Conservation (phyloP, 1,140 invertebrate species). For the Lepidotrigona ventralis region DNA sequence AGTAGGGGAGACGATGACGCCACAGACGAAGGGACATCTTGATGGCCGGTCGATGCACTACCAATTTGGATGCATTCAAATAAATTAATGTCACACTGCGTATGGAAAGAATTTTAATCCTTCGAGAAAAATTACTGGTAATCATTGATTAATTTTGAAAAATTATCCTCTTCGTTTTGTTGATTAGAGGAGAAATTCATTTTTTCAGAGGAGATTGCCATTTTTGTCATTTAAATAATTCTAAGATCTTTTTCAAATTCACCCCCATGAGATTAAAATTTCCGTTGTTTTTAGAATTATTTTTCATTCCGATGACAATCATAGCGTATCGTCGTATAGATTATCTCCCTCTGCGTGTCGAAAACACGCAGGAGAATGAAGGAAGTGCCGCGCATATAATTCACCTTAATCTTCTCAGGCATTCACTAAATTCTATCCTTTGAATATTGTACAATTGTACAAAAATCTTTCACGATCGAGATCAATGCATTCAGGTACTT, state of each 20-base stretch:
- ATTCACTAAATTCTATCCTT: background rate
- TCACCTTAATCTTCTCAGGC: background rate
- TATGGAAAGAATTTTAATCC: background rate
- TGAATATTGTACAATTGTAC: background rate
- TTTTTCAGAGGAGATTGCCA: background rate
- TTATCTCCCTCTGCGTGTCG: too few species aligned
- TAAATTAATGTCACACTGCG: too few species aligned
- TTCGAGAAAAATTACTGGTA: too few species aligned
- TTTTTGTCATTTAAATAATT: background rate
- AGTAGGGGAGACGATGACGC: conserved; percentile 40
- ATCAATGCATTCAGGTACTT: conserved; percentile 53
- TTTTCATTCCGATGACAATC: background rate
- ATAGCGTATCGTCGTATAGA: background rate
- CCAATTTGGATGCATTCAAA: too few species aligned
- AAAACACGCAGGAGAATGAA: too few species aligned
- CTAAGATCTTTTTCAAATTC: background rate
- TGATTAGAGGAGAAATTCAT: background rate
- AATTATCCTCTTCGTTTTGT: background rate
- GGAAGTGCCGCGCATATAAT: background rate
- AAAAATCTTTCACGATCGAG: background rate
- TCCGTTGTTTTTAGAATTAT: background rate
- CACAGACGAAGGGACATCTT: background rate
- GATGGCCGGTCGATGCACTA: background rate
- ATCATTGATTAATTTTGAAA: background rate
- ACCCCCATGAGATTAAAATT: background rate